Conservation (phyloP, 2,113 vertebrate genomes). For the Strix aluco region DNA sequence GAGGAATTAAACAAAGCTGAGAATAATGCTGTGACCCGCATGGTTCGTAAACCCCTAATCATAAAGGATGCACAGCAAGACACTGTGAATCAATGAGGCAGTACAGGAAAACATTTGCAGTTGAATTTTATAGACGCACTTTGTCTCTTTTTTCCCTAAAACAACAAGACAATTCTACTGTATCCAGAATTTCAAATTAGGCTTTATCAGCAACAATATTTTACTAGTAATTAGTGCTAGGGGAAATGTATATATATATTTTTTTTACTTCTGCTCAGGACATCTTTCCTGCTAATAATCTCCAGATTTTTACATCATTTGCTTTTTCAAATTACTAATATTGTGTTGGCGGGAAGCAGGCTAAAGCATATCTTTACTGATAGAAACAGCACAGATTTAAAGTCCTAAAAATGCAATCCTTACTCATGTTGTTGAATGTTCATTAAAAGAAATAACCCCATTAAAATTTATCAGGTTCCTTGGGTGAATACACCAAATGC, state of each 20-base stretch:
- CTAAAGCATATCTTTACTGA: constrained; percentile 21
- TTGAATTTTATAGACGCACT: background rate
- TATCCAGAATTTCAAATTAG: constrained; percentile 14
- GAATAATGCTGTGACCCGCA: background rate
- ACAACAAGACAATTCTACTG: background rate
- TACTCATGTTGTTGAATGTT: background rate
- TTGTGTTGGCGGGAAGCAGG: background rate
- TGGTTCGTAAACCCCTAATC: background rate
- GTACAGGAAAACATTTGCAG: background rate
- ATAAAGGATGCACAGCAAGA: background rate
- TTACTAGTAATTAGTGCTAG: background rate
- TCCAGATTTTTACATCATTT: background rate
- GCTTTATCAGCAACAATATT: background rate
- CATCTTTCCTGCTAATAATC: background rate
- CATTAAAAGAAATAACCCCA: background rate
- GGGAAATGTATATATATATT: background rate
- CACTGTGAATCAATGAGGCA: background rate
- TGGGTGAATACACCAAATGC: background rate
- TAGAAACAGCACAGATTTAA: constrained; percentile 37
- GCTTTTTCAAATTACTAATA: background rate
- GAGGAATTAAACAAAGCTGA: background rate
- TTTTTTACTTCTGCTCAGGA: background rate
- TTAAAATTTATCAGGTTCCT: background rate
- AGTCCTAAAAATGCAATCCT: background rate
- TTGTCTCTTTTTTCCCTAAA: background rate